Evolutionary conservation across 2,113 vertebrate species (phyloP).

Genomic region (Ariopsis seemanni): DNA sequence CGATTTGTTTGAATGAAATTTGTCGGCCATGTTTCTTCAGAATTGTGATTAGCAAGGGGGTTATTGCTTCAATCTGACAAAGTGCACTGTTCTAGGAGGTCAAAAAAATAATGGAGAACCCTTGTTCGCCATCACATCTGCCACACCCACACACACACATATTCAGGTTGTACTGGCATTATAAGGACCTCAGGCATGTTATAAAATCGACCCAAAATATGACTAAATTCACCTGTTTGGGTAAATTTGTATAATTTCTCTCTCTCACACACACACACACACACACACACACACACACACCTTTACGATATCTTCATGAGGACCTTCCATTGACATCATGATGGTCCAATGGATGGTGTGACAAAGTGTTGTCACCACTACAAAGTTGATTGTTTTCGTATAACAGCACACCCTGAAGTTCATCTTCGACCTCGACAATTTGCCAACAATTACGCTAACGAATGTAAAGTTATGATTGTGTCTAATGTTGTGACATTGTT

Average conservation of each 20-base stretch:
- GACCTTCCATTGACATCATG: not conserved
- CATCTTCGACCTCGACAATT: not conserved
- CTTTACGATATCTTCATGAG: not conserved
- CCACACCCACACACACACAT: not conserved
- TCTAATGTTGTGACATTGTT: not conserved
- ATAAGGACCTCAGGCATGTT: not conserved
- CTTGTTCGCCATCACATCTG: not conserved
- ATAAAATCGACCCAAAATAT: not conserved
- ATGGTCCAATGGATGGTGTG: not conserved
- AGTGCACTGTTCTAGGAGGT: not conserved
- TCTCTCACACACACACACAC: no score
- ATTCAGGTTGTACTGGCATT: not conserved
- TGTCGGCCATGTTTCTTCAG: not conserved
- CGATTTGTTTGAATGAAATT: not conserved
- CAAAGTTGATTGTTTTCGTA: not conserved
- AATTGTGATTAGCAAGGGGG: not conserved
- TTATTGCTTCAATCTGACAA: not conserved
- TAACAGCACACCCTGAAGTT: not conserved
- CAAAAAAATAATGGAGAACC: not conserved
- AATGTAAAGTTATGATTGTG: not conserved
- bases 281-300: not conserved
- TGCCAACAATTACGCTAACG: not conserved
- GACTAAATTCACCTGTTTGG: not conserved
- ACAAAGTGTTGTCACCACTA: not conserved
- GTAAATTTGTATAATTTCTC: no score